Evolutionary conservation across 2,113 vertebrate species (phyloP), one percentile per base, ranked within the genome.

Genomic region (Nothobranchius kuhntae): DNA sequence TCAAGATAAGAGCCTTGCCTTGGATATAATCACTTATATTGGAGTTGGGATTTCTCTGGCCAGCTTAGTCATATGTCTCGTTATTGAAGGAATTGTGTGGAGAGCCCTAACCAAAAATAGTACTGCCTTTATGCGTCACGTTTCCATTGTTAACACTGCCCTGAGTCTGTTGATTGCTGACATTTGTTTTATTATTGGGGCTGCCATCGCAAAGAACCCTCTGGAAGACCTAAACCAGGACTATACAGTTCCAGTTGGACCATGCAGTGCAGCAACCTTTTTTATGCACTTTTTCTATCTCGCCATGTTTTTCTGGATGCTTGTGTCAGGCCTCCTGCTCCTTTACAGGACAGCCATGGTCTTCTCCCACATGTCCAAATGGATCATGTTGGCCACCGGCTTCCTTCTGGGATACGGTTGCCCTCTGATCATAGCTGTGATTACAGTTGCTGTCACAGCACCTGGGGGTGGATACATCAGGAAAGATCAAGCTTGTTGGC

Each of bases 251-350:
- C 68, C 75, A 11, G 1, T 78, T 21, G 68, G 35, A 3, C 44
- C 84, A 15, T 97, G 96, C 75, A 93, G 91, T 8, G 75, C 91
- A 0, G 89, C 89, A 51, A 95, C 95, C 0, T 97, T 97, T 78
- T 96, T 97, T 50, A 92, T 93, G 60, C 96, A 97, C 77, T 93
- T 95, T 60, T 96, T 95, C 83, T 98, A 96, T 61, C 92, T 98
- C 13, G 89, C 92, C 35, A 56, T 96, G 17, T 97, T 98, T 85
- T 98, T 96, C 79, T 98, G 96, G 96, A 98, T 98, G 96, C 80
- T 98, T 0, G 81, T 92, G 7, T 90, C 95, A 26, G 95, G 93
- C 0, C 90, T 97, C 24, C 88, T 97, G 45, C 95, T 98, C 42
- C 84, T 95, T 7, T 95, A 96, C 68, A 89, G 93, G 9, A 93